phyloP scores from a whole-genome alignment of 2,797 vertebrate genomes.

The Esox lucius region DNA sequence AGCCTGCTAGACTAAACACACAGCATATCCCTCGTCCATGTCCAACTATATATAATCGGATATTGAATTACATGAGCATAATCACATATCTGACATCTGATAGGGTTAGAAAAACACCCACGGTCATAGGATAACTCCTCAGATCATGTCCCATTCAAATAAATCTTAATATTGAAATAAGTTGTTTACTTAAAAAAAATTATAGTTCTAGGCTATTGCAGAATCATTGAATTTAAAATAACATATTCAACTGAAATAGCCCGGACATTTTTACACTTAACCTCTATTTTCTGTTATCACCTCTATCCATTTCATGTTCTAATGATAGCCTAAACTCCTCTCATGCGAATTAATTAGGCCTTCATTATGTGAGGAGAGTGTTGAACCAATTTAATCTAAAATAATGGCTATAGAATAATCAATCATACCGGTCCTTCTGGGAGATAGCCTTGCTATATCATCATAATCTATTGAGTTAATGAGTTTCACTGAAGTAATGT shows the following conservation, averaged over 20 bases:
- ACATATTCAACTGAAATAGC: too few species aligned
- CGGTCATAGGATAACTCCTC: neutral
- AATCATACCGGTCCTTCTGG: neutral
- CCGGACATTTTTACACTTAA: too few species aligned
- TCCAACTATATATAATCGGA: constrained; percentile 1
- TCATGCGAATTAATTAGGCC: neutral
- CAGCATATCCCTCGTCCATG: neutral
- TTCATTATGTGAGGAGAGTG: neutral
- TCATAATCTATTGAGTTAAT: neutral
- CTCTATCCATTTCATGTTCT: neutral
- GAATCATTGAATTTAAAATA: neutral
- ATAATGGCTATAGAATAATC: neutral
- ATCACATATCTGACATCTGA: neutral
- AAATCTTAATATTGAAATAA: neutral
- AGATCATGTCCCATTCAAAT: neutral
- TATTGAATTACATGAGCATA: neutral
- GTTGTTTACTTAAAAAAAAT: neutral
- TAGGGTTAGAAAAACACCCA: neutral
- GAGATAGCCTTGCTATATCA: neutral
- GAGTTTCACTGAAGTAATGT: neutral
- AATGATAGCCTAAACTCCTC: neutral
- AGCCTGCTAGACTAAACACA: neutral
- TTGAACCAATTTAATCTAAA: neutral
- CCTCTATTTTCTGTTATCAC: neutral
- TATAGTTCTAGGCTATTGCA: neutral